These are phyloP conservation scores for Rhineura floridana DNA, from an alignment of 2,113 vertebrate species.

Conservation along the genomic window DNA sequence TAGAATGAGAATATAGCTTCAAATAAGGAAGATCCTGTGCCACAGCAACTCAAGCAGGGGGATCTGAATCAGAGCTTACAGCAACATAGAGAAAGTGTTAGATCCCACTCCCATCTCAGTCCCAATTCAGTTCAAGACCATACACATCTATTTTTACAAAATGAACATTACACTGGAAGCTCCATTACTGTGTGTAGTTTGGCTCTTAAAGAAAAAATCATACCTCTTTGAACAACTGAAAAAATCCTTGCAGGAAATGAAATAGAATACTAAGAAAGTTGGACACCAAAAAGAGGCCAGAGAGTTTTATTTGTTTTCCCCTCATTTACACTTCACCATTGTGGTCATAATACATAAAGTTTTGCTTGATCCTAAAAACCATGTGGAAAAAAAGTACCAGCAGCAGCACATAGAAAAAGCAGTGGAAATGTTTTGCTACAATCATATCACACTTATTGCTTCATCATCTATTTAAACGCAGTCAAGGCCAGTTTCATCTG, in stretches of 20 bases:
- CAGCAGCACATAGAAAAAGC: not conserved
- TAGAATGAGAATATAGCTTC: not conserved
- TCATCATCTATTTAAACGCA: not conserved
- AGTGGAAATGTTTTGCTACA: not conserved
- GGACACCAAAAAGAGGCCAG: not conserved
- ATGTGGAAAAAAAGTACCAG: not conserved
- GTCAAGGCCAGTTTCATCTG: not conserved
- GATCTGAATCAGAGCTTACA: too few species aligned
- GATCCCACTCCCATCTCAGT: not conserved
- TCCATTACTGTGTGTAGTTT: not conserved
- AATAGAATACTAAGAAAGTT: not conserved
- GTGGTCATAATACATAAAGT: not conserved
- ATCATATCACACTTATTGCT: not conserved
- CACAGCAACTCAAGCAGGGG: too few species aligned
- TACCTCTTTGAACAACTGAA: not conserved
- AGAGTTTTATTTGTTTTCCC: not conserved
- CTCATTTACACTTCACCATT: not conserved
- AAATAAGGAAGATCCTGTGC: not conserved
- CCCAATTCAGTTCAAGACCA: too few species aligned
- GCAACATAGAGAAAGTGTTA: too few species aligned
- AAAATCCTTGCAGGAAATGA: not conserved
- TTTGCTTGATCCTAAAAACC: conserved; percentile 19
- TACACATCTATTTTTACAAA: not conserved
- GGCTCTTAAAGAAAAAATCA: not conserved
- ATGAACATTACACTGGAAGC: not conserved